Percentiles rank a stretch among this genome's conserved stretches.
These are phyloP conservation scores for Prunella himalayana DNA, from an alignment of 2,113 vertebrate genomes.

Conservation along the genomic window DNA sequence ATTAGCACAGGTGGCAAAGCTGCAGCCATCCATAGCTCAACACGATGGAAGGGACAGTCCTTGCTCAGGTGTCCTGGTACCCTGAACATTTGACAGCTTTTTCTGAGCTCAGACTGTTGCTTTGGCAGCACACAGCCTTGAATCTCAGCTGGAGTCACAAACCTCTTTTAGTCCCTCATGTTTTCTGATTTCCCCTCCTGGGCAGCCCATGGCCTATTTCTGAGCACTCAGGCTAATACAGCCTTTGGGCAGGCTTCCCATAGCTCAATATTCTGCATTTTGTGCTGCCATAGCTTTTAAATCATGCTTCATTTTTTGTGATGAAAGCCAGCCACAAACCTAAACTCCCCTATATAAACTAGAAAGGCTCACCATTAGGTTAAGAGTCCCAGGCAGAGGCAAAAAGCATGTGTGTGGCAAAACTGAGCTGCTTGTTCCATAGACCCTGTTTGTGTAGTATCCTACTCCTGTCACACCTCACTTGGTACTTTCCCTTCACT, in stretches of 20 bases:
- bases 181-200: neutral
- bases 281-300: neutral
- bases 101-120: neutral
- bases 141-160: neutral
- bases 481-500: neutral
- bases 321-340: conserved; percentile 25
- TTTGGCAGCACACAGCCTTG: neutral
- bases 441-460: neutral
- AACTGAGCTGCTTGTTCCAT: neutral
- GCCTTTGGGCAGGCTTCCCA: neutral
- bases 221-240: neutral
- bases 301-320: neutral
- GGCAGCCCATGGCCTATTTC: neutral
- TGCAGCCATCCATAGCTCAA: neutral
- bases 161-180: neutral
- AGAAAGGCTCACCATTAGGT: neutral
- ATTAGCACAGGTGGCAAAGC: neutral
- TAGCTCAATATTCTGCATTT: neutral
- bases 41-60: neutral
- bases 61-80: neutral
- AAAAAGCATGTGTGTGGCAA: neutral
- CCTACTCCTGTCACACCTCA: neutral
- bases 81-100: neutral
- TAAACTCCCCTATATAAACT: neutral
- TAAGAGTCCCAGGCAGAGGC: neutral